phyloP scores from a whole-genome alignment of 2,797 vertebrate genomes.

The Crypturellus tataupa region DNA sequence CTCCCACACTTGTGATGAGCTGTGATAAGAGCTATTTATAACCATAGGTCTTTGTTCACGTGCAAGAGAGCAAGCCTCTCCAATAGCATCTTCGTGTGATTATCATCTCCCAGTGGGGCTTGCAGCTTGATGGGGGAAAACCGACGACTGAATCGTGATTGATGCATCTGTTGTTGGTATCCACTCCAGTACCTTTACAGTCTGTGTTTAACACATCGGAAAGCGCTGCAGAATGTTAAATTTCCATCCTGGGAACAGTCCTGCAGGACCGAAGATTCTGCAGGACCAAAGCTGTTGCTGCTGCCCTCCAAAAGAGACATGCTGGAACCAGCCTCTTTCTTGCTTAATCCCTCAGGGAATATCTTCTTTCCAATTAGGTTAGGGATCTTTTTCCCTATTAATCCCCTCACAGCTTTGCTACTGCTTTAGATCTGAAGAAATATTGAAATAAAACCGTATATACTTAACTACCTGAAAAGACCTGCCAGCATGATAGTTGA shows the following conservation, averaged over 20 bases:
- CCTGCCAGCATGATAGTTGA: neutral
- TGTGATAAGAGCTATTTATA: neutral
- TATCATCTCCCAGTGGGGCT: neutral
- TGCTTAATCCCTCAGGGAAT: neutral
- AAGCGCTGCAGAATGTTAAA: neutral
- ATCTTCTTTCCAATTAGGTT: too few species aligned
- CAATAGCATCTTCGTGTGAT: neutral
- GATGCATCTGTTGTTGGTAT: neutral
- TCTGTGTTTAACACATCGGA: neutral
- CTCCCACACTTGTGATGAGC: neutral
- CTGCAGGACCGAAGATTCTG: neutral
- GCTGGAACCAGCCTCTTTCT: neutral
- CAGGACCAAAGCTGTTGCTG: neutral
- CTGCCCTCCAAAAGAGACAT: neutral
- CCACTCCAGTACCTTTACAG: neutral
- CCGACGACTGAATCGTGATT: neutral
- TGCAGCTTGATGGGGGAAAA: neutral
- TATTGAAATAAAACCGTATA: neutral
- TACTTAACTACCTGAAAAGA: neutral
- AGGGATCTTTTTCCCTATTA: accelerated
- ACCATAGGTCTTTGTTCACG: neutral
- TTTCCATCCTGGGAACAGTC: neutral
- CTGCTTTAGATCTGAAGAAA: neutral
- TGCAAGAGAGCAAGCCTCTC: neutral
- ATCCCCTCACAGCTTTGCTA: neutral